Evolutionary conservation across 2,113 vertebrate species (phyloP), one percentile per base, ranked within the genome.

Genomic region (Herpetotheres cachinnans): DNA sequence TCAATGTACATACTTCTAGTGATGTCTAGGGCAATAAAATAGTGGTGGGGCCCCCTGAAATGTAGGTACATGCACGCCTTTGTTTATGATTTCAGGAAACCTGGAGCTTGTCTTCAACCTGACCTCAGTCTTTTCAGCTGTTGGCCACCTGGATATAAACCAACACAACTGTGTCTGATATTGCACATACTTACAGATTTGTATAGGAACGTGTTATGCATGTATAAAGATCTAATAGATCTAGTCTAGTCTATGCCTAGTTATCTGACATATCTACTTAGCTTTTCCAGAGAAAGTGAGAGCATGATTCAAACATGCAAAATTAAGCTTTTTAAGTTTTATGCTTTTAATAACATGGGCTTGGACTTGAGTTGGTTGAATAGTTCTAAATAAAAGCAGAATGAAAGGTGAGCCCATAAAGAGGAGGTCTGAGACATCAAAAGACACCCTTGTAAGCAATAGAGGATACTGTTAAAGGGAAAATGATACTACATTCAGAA

Each of bases 361-460:
- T 40, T 65, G 3, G 30, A 44, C 55, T 81, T 89, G 8, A 58
- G 26, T 26, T 82, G 27, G 8, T 47, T 63, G 50, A 78, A 54
- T 49, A 91, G 71, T 21, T 65, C 44, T 54, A 59, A 69, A 54
- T 50, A 62, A 55, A 92, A 58, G 58, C 17, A 77, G 47, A 93
- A 78, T 50, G 19, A 80, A 70, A 86, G 42, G n/a, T 25, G 7
- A 74, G 9, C 11, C 30, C 76, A 42, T 38, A 47, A 62, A 36
- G 40, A 62, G 86, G 89, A 86, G 40, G 40, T 81, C 82, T 74
- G 36, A 93, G 38, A 66, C 80, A 84, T 94, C 61, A 96, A 94
- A 96, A 74, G 65, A n/a, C 19, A 55, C 7, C 10, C 38, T 91
- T 71, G 16, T 49, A 71, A 84, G 47, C 18, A 79, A 9, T 7